phyloP scores from a whole-genome alignment of 35 echinoderm and acorn worm species.

The Apostichopus parvimensis region DNA sequence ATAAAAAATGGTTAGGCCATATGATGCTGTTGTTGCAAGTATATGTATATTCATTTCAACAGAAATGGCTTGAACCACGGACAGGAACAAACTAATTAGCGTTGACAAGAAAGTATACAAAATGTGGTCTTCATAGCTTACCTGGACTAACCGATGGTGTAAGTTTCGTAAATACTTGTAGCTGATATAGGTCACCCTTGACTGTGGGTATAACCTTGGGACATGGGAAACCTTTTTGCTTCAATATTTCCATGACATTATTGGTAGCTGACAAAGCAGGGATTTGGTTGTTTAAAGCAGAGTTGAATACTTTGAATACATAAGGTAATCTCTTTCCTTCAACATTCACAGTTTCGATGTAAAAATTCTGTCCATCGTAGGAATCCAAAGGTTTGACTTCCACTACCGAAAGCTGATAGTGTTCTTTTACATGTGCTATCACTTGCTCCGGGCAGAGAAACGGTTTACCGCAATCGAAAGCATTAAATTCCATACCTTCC shows the following conservation, averaged over 20 bases:
- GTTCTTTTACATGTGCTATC: neutral
- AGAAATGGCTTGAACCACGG: too few species aligned
- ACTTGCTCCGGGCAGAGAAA: neutral
- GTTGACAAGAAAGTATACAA: neutral
- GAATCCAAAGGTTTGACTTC: neutral
- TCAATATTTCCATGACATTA: neutral
- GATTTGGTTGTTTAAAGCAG: neutral
- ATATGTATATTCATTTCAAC: too few species aligned
- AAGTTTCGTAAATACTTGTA: neutral
- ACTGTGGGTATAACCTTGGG: neutral
- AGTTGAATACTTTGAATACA: neutral
- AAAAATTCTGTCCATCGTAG: neutral
- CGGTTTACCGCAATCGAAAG: too few species aligned
- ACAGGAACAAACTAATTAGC: too few species aligned
- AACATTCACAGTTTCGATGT: neutral
- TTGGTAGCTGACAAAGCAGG: neutral
- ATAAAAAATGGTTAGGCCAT: too few species aligned
- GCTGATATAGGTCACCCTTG: neutral
- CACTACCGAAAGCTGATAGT: neutral
- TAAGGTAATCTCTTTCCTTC: neutral
- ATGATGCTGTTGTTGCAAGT: too few species aligned
- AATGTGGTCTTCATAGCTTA: neutral
- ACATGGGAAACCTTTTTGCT: neutral
- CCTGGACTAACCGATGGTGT: neutral
- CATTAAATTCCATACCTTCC: too few species aligned